These are phyloP conservation scores for Corythucha ciliata DNA, from an alignment of 2,888 invertebrate genomes.

Conservation along the genomic window DNA sequence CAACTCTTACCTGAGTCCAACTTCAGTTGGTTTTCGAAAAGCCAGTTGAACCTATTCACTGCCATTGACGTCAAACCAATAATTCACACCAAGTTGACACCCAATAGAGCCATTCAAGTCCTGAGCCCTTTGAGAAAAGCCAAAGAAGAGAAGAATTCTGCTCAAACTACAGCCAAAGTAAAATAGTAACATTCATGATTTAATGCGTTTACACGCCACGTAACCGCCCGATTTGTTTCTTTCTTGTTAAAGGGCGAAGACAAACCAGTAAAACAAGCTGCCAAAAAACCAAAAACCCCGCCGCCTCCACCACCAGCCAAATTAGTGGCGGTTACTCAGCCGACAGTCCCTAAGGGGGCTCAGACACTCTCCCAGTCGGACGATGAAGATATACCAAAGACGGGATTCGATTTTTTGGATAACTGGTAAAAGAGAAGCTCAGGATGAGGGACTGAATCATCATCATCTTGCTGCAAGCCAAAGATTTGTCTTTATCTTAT, in stretches of 20 bases:
- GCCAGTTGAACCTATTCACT: slow-evolving; percentile 59
- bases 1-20: slow-evolving; percentile 1
- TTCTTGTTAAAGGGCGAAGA: slow-evolving; percentile 32
- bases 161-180: slow-evolving; percentile 1
- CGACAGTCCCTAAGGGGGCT: slow-evolving; percentile 14
- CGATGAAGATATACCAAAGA: slow-evolving; percentile 44
- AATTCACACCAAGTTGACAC: slow-evolving; percentile 20
- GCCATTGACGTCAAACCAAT: slow-evolving; percentile 24
- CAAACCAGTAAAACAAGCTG: slow-evolving; percentile 24
- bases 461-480: too few relatives aligned
- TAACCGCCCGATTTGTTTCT: too few relatives aligned
- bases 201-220: too few relatives aligned
- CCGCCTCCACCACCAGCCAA: slow-evolving; percentile 38
- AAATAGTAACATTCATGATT: too few relatives aligned
- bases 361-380: slow-evolving; percentile 21
- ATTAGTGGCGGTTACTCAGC: slow-evolving; percentile 19
- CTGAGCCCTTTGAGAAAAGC: slow-evolving; percentile 22
- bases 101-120: slow-evolving; percentile 39
- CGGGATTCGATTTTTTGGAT: slow-evolving; percentile 49
- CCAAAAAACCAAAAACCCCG: slow-evolving; percentile 38
- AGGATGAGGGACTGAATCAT: too few relatives aligned
- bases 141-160: neutral
- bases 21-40: slow-evolving; percentile 59
- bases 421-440: too few relatives aligned
- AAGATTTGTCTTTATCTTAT: too few relatives aligned